These are phyloP conservation scores for Anisognathus igniventris DNA, from an alignment of 2,797 vertebrate species.

Conservation along the genomic window DNA sequence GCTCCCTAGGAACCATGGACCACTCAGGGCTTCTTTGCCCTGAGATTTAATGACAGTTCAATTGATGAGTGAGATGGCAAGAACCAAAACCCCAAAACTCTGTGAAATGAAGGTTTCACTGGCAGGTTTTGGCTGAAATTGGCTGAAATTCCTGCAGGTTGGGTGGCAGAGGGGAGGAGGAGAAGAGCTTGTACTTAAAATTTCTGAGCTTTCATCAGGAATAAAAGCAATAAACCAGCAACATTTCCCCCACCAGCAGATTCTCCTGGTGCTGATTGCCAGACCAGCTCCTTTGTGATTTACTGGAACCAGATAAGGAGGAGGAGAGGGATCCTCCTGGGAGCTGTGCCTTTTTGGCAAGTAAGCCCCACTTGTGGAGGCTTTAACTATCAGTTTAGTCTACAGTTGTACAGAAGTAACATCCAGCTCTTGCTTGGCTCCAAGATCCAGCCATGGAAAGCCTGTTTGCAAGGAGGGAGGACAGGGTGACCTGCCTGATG, in stretches of 20 bases:
- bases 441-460: background rate
- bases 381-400: constrained; percentile 41
- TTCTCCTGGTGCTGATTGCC: background rate
- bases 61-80: background rate
- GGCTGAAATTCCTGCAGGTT: background rate
- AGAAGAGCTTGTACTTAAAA: background rate
- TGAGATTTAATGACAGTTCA: background rate
- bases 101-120: background rate
- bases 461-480: background rate
- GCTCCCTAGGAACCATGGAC: background rate
- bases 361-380: background rate
- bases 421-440: background rate
- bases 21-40: background rate
- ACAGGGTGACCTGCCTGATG: constrained; percentile 28
- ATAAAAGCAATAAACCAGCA: background rate
- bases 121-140: background rate
- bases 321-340: background rate
- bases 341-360: background rate
- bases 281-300: background rate
- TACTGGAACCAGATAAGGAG: background rate
- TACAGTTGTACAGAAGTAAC: background rate
- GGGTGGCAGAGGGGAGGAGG: background rate
- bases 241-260: accelerated
- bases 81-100: background rate
- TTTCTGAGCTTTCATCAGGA: background rate